phyloP scores from a whole-genome alignment of 2,797 vertebrate genomes.

The Aphelocoma californica region DNA sequence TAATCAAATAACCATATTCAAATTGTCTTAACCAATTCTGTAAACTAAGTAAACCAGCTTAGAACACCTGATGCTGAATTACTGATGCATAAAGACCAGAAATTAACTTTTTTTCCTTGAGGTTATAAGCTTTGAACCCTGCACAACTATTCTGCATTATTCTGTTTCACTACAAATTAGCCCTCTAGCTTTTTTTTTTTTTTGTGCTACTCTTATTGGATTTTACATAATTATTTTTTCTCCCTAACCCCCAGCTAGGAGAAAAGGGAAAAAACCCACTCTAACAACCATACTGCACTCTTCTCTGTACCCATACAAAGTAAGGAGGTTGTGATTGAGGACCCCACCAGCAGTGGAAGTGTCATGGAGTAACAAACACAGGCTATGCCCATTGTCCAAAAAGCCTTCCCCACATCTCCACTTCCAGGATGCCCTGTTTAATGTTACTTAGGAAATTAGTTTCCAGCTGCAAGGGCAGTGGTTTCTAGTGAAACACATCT shows the following conservation, averaged over 20 bases:
- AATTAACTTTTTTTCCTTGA: not conserved
- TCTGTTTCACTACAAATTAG: not conserved
- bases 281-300: not conserved
- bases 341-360: not conserved
- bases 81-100: not conserved
- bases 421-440: not conserved
- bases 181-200: not conserved
- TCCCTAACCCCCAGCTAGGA: not conserved
- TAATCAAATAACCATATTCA: not conserved
- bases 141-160: not conserved
- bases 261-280: accelerated
- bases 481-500: not conserved
- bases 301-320: not conserved
- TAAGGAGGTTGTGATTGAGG: not conserved
- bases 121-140: not conserved
- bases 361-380: not conserved
- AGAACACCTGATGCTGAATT: not conserved
- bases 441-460: not conserved
- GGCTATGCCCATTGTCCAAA: not conserved
- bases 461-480: not conserved
- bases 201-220: not conserved
- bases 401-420: not conserved
- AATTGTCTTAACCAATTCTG: not conserved
- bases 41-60: not conserved
- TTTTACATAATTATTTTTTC: not conserved